These are phyloP conservation scores for Pionites leucogaster DNA, from an alignment of 2,113 vertebrate species.

Conservation along the genomic window DNA sequence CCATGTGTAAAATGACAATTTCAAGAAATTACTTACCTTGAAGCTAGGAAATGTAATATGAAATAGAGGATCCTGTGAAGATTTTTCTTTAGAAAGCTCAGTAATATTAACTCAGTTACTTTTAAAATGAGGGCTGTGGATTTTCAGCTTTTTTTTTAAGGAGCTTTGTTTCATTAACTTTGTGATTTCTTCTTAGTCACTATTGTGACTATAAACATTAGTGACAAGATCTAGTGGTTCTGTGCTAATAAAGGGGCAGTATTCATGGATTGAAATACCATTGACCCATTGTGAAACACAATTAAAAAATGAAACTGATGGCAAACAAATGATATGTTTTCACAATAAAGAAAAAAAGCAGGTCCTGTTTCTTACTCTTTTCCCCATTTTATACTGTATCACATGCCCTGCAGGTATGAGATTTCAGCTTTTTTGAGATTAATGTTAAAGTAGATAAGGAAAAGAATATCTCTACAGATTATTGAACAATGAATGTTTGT, in stretches of 20 bases:
- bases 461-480: not conserved
- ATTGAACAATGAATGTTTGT: not conserved
- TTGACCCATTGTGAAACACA: not conserved
- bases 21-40: not conserved
- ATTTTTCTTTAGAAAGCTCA: not conserved
- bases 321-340: not conserved
- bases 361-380: not conserved
- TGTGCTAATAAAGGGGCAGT: not conserved
- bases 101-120: not conserved
- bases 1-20: not conserved
- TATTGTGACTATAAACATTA: not conserved
- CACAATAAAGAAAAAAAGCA: not conserved
- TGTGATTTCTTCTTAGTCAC: not conserved
- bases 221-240: not conserved
- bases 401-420: accelerated
- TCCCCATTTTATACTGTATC: not conserved
- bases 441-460: not conserved
- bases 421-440: not conserved
- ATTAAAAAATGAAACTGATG: not conserved
- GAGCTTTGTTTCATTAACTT: not conserved
- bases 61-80: not conserved
- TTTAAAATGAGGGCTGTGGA: not conserved
- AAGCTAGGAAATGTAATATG: not conserved
- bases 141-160: not conserved
- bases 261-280: not conserved